phyloP scores from a whole-genome alignment of 2,113 vertebrate species.

The Raja brachyura region DNA sequence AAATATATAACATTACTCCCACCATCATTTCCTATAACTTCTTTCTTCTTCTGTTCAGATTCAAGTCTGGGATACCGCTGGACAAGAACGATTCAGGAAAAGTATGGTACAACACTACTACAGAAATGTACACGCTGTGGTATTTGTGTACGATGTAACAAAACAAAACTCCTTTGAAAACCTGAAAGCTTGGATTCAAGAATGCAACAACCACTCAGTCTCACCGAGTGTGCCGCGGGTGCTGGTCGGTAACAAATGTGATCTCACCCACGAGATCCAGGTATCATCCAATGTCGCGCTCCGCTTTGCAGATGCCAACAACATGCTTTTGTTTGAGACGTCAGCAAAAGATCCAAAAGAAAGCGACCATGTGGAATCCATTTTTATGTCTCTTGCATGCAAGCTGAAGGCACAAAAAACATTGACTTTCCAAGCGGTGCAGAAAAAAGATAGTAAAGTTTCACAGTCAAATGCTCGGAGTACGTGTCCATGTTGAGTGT shows the following conservation, averaged over 20 bases:
- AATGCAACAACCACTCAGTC: constrained; percentile 87
- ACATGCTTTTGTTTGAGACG: constrained; percentile 96
- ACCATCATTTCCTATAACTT: neutral
- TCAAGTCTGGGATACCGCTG: constrained; percentile 95
- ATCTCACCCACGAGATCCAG: constrained; percentile 87
- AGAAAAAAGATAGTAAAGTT: constrained; percentile 72
- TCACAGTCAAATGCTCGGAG: constrained; percentile 58
- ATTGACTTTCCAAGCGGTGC: constrained; percentile 79
- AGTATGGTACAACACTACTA: constrained; percentile 98
- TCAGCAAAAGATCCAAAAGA: constrained; percentile 94
- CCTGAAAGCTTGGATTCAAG: constrained; percentile 91
- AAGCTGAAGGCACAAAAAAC: constrained; percentile 89
- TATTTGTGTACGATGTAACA: constrained; percentile 94
- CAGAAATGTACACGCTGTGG: constrained; percentile 87
- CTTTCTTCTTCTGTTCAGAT: constrained; percentile 59
- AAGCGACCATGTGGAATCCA: constrained; percentile 89
- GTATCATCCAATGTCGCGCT: constrained; percentile 86
- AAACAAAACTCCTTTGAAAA: constrained; percentile 93
- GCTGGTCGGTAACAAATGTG: constrained; percentile 95
- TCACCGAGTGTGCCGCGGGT: constrained; percentile 82
- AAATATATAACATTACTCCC: neutral
- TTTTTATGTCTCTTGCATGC: constrained; percentile 95
- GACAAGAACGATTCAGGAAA: constrained; percentile 90
- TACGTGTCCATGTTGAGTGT: constrained; percentile 78
- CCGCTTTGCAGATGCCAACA: constrained; percentile 89